Base-by-base conservation (phyloP, 2,113 vertebrate genomes). In the Mirza zaza region DNA sequence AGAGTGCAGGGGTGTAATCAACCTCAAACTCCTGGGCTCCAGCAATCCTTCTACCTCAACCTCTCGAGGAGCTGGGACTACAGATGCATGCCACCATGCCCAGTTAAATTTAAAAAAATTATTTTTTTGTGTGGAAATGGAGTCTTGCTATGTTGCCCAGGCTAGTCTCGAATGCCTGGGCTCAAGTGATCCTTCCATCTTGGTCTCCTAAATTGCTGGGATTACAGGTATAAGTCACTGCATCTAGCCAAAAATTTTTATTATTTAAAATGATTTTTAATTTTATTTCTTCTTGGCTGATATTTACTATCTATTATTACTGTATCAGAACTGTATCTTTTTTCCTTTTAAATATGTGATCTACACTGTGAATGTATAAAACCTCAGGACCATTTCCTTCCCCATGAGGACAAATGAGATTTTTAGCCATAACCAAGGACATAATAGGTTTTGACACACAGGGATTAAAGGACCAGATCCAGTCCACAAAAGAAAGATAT, bases 261-360 rank as follows among this genome's bases (percentile, higher is more conserved):
- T n/a, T 91, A 87, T 70, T 95, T 73, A 86, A 86, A 67, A 76
- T 45, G 20, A 83, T 83, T 86, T 93, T 61, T 93, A 39, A 71
- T 75, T 94, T 25, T 18, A 39, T 61, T 39, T 55, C 18, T 55
- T 96, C 52, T 17, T 15, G 23, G 75, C 27, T 67, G 29, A 39
- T 45, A 52, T 65, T 81, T 80, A 61, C 12, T 59, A 21, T 50
- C 45, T 34, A 65, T 65, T 55, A 67, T 59, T 82, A 29, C 48
- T 81, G 0, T 45, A 39, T 80, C 50, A 70, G 85, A 73, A 55
- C 61, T 32, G 14, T 52, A 67, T 57, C 25, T 76, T 93, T 91
- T 90, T 29, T 77, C 67, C 21, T 82, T 83, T 84, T 75, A 95
- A 80, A 50, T 73, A 73, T 21, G 34, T 10, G 8, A 70, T 39